phyloP scores from a whole-genome alignment of 2,888 invertebrate genomes.

The Endotricha flammealis region DNA sequence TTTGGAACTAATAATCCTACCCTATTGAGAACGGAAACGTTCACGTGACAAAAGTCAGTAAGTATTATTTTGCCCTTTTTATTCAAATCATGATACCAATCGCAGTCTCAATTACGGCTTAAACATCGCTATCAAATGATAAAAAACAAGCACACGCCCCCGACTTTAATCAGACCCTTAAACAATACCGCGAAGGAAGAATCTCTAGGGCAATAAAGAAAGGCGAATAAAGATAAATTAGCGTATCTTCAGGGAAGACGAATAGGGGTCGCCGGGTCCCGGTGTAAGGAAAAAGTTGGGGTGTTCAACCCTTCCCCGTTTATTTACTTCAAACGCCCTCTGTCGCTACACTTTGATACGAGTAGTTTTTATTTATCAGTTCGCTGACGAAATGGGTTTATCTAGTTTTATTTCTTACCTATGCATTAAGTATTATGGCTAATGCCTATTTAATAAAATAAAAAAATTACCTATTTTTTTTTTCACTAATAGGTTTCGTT shows the following conservation, averaged over 20 bases:
- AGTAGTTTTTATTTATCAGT: slow-evolving; percentile 48
- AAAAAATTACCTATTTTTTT: no score
- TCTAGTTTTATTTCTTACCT: slow-evolving; percentile 1
- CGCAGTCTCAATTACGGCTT: slow-evolving; percentile 10
- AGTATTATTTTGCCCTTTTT: slow-evolving; percentile 4
- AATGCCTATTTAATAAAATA: no score
- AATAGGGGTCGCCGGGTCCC: slow-evolving; percentile 52
- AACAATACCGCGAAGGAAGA: slow-evolving; percentile 57
- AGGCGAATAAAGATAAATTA: slow-evolving; percentile 69
- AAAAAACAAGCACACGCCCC: slow-evolving; percentile 29
- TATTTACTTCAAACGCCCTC: slow-evolving; percentile 52
- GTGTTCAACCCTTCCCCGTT: slow-evolving; percentile 61
- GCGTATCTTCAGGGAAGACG: slow-evolving; percentile 62
- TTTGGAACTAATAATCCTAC: neutral
- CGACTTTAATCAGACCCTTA: slow-evolving; percentile 45
- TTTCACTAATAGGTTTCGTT: no score
- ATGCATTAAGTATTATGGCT: neutral
- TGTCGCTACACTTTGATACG: slow-evolving; percentile 48
- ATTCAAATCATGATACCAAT: slow-evolving; percentile 9
- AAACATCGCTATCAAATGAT: slow-evolving; percentile 24
- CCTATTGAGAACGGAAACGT: neutral
- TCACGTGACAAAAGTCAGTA: slow-evolving; percentile 10
- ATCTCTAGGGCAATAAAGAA: slow-evolving; percentile 59
- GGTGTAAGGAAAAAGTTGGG: slow-evolving; percentile 58
- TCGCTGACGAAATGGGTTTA: slow-evolving; percentile 15